phyloP scores from a whole-genome alignment of 2,888 invertebrate species.

The Abrostola triplasia region DNA sequence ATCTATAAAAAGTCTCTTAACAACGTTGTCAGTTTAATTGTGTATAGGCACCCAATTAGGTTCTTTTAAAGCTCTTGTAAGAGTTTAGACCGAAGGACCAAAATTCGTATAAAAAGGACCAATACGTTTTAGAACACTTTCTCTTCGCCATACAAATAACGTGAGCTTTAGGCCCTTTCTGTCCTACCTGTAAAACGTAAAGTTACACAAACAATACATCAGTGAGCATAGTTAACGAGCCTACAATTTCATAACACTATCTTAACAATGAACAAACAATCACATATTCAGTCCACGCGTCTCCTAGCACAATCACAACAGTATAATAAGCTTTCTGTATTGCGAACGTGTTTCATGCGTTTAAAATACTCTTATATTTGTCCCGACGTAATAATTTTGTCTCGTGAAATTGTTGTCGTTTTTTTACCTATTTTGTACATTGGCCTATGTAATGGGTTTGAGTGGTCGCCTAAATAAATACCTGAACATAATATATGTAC shows the following conservation, averaged over 20 bases:
- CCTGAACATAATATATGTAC: too few species aligned
- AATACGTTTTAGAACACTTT: not conserved
- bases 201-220: constrained; percentile 29
- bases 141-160: not conserved
- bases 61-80: too few species aligned
- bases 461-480: too few species aligned
- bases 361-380: constrained; percentile 27
- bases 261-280: constrained; percentile 35
- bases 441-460: not conserved
- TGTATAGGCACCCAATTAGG: too few species aligned
- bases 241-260: constrained; percentile 44
- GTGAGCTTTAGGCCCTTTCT: not conserved
- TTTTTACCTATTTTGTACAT: not conserved
- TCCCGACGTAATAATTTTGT: constrained; percentile 1
- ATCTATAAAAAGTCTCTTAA: too few species aligned
- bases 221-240: constrained; percentile 22
- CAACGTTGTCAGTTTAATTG: too few species aligned
- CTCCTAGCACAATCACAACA: constrained; percentile 33
- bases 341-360: constrained; percentile 17
- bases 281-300: constrained; percentile 36
- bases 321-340: constrained; percentile 56
- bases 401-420: not conserved
- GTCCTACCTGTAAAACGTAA: constrained; percentile 4
- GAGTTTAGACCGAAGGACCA: not conserved
- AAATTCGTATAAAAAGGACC: not conserved